These are phyloP conservation scores for Monoplex corrugatus DNA, from an alignment of 2,888 invertebrate species.

Conservation along the genomic window DNA sequence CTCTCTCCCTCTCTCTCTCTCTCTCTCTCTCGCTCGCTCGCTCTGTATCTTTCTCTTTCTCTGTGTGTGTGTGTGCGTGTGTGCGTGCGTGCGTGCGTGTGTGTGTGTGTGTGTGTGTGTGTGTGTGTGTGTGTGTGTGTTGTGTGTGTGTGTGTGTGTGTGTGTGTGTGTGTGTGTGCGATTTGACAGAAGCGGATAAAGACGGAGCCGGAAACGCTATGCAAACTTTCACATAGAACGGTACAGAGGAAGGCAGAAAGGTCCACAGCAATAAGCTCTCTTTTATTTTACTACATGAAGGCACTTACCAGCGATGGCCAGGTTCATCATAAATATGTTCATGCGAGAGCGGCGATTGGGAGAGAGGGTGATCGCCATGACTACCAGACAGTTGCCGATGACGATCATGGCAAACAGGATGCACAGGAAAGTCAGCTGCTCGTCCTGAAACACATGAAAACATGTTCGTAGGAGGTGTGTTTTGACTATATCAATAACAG, in stretches of 20 bases:
- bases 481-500: too few relatives aligned
- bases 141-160: constrained; percentile 13
- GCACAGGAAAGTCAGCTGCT: constrained; percentile 94
- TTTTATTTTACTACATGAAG: neutral
- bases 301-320: constrained; percentile 92
- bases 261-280: too few relatives aligned
- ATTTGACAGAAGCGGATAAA: neutral
- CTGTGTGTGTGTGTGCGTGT: neutral
- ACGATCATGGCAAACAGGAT: constrained; percentile 92
- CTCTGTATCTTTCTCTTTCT: too few relatives aligned
- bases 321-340: constrained; percentile 97
- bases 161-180: neutral
- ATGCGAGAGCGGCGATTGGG: constrained; percentile 92
- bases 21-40: too few relatives aligned
- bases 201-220: too few relatives aligned
- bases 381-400: constrained; percentile 92
- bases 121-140: neutral
- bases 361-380: constrained; percentile 90
- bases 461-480: neutral
- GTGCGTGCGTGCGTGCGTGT: neutral
- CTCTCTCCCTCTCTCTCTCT: too few relatives aligned
- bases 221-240: too few relatives aligned
- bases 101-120: constrained; percentile 9
- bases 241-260: neutral
- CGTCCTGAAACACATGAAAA: constrained; percentile 82